Percentiles rank a stretch among this genome's conserved stretches.
phyloP scores from a whole-genome alignment of 2,797 vertebrate genomes.

The Notoglanidium macrostoma region DNA sequence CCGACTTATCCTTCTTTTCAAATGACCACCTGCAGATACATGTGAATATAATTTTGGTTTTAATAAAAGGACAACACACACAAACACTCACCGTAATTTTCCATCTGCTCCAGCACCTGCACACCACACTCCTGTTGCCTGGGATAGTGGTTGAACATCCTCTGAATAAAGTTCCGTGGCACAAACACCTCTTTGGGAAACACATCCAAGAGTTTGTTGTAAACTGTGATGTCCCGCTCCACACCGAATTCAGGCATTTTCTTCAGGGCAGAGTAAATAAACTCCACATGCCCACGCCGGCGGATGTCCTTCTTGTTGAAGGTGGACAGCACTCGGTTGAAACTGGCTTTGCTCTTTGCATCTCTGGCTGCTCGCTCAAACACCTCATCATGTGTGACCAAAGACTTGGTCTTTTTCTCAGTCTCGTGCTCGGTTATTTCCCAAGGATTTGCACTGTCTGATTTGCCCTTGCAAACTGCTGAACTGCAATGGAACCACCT shows the following conservation, averaged over 20 bases:
- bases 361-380: slow-evolving; percentile 68
- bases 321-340: slow-evolving; percentile 72
- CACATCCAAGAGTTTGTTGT: slow-evolving; percentile 86
- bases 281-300: slow-evolving; percentile 85
- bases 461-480: slow-evolving; percentile 33
- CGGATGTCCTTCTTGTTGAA: slow-evolving; percentile 75
- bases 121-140: slow-evolving; percentile 88
- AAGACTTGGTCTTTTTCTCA: slow-evolving; percentile 41
- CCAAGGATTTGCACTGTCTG: slow-evolving; percentile 31
- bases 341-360: slow-evolving; percentile 74
- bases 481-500: slow-evolving; percentile 65
- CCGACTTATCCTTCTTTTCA: background rate
- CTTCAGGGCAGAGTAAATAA: slow-evolving; percentile 85
- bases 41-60: background rate
- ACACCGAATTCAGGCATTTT: slow-evolving; percentile 87
- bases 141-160: slow-evolving; percentile 87
- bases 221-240: slow-evolving; percentile 78
- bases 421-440: slow-evolving; percentile 32
- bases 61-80: background rate
- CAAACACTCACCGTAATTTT: slow-evolving; percentile 78
- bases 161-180: slow-evolving; percentile 81
- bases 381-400: slow-evolving; percentile 66
- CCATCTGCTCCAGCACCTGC: slow-evolving; percentile 87
- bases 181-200: slow-evolving; percentile 90
- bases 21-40: background rate